Evolutionary conservation across 35 echinoderm and acorn worm genomes (phyloP), one percentile per base, ranked within the genome.

Genomic region (Strongylocentrotus purpuratus): DNA sequence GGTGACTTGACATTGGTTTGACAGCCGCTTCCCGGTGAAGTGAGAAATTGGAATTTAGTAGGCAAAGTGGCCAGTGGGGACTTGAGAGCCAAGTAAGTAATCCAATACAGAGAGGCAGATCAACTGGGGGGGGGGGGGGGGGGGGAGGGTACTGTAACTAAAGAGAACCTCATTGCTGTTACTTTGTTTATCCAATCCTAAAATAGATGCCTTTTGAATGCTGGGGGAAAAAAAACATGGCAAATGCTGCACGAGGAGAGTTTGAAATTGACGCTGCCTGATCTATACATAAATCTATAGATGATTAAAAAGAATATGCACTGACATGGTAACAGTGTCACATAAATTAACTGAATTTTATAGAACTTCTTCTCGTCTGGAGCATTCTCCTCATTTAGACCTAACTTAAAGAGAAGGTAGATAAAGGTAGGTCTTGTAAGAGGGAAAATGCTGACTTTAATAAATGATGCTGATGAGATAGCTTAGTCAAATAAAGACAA

Each of bases 31-130:
- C 28, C 7, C 52, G 52, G 20, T 78, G 65, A 78, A 78, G 65
- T 78, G 65, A 78, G 18, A 78, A 78, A 78, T n/a, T 78, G 65
- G 65, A 78, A 78, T 78, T 78, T 78, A 78, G 65, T 28, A 78
- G 28, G 65, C 65, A 78, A 78, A 78, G 65, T 78, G 65, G 65
- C 65, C 65, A 78, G 65, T 78, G 65, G 65, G 65, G 65, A 78
- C 65, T 78, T 28, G 65, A n/a, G 15, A 78, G 25, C 28, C 22
- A 28, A 78, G 65, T 28, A 28, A 8, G 65, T 78, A 78, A 78
- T 18, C 28, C 2, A n/a, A 78, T 78, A 78, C 65, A 78, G 22
- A 78, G 65, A 78, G 20, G 28, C 7, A 78, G 65, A 78, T 8
- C 7, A 70, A 28, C 17, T 28, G 3, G 61, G 25, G 61, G 17